A percentile compares a stretch with the other conserved stretches of the same genome.
These are phyloP conservation scores for Dasysyrphus albostriatus DNA, from an alignment of 2,888 invertebrate genomes.

Conservation along the genomic window DNA sequence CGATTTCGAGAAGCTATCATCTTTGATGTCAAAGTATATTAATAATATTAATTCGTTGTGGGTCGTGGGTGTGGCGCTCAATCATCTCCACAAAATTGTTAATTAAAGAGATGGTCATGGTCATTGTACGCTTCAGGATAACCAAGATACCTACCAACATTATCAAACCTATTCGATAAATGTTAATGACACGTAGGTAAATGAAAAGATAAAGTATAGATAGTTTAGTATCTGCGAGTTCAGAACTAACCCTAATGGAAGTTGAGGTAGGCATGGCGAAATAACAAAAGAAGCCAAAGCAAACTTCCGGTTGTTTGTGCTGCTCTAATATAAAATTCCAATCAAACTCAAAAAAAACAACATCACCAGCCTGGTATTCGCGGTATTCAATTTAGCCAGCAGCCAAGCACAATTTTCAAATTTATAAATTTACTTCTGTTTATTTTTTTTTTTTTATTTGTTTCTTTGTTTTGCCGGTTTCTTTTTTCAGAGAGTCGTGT, in stretches of 20 bases:
- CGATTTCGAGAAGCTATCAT: not conserved
- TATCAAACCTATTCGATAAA: too few species aligned
- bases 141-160: too few species aligned
- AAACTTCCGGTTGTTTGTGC: slow-evolving; percentile 57
- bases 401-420: slow-evolving; percentile 11
- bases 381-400: slow-evolving; percentile 24
- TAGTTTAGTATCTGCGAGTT: too few species aligned
- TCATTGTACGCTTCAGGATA: slow-evolving; percentile 13
- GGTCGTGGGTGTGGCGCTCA: slow-evolving; percentile 49
- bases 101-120: slow-evolving; percentile 39
- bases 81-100: not conserved
- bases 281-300: slow-evolving; percentile 32
- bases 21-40: not conserved
- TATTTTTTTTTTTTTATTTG: slow-evolving; percentile 25
- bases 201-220: too few species aligned
- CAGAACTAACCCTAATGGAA: not conserved
- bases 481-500: slow-evolving; percentile 30
- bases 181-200: not conserved
- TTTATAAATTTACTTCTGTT: slow-evolving; percentile 34
- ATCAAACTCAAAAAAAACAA: slow-evolving; percentile 26
- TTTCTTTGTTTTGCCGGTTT: slow-evolving; percentile 52
- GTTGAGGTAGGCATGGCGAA: slow-evolving; percentile 54
- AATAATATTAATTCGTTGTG: not conserved
- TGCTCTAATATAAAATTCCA: slow-evolving; percentile 27
- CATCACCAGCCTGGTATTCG: slow-evolving; percentile 42